Evolutionary conservation across 2,888 invertebrate species (phyloP).

Genomic region (Siphonodentalium dalli): DNA sequence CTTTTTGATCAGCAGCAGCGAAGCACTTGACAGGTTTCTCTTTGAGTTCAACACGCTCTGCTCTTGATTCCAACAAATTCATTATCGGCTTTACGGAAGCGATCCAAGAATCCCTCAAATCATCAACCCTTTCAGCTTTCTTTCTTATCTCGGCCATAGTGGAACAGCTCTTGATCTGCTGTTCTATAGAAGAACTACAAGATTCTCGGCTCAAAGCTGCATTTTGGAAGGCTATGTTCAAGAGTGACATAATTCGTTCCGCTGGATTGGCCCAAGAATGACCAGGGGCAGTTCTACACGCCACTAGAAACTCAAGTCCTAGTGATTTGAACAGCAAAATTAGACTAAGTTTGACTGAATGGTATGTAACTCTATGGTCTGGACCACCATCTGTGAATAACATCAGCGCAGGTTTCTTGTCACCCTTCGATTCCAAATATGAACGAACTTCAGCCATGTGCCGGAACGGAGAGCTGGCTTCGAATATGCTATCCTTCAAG

Average conservation of each 20-base stretch:
- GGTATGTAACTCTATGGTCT: constrained; percentile 10
- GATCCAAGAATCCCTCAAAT: constrained; percentile 17
- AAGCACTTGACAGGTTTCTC: too few relatives aligned
- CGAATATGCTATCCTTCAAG: too few relatives aligned
- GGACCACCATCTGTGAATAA: constrained; percentile 19
- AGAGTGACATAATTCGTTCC: constrained; percentile 28
- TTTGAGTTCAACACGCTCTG: constrained; percentile 18
- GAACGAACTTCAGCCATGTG: too few relatives aligned
- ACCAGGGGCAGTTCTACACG: constrained; percentile 28
- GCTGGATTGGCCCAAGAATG: constrained; percentile 29
- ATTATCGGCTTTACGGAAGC: constrained; percentile 10
- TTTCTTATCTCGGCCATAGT: constrained; percentile 27
- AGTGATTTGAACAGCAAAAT: constrained; percentile 8
- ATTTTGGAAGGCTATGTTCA: constrained; percentile 32
- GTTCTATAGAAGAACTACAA: constrained; percentile 14
- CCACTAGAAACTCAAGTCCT: constrained; percentile 8
- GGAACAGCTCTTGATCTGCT: constrained; percentile 10
- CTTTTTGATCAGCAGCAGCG: too few relatives aligned
- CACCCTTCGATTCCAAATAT: too few relatives aligned
- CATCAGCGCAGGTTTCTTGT: constrained; percentile 6
- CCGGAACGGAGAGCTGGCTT: too few relatives aligned
- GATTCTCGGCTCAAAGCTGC: constrained; percentile 17
- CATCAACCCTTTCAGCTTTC: constrained; percentile 18
- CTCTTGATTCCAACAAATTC: constrained; percentile 12
- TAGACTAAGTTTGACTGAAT: constrained; percentile 7